Evolutionary conservation across 1,140 invertebrate genomes (phyloP), one percentile per base, ranked within the genome.

Genomic region (Caenorhabditis remanei): DNA sequence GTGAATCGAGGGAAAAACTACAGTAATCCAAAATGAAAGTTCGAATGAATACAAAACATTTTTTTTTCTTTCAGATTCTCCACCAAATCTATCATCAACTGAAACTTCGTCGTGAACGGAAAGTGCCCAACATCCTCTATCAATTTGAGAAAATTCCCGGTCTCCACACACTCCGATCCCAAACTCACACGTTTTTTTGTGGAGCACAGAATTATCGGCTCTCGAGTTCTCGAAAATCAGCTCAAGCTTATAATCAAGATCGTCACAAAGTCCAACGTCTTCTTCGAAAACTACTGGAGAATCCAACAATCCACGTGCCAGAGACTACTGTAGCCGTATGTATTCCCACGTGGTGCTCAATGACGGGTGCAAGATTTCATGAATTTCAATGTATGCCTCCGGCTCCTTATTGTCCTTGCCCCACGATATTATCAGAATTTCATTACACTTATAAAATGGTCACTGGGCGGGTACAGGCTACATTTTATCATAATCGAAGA

Each of bases 361-460:
- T 32, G n/a, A 79, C 46, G 4, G 71, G 71, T 53, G 19, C 71
- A 46, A 14, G 46, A 24, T 79, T 24, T 46, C 71, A 79, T n/a
- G 71, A 79, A n/a, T 79, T 79, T 24, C n/a, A 50, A n/a, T 79
- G 71, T 21, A 79, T 6, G 6, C 71, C 71, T 0, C 71, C 71
- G 46, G 71, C 71, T 41, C 71, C 71, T 13, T 79, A 79, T 19
- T 79, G 71, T 79, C 71, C 71, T 11, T 79, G 71, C 13, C 71
- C 71, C 0, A 79, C 71, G 46, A 79, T 79, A 9, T 21, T 79
- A 11, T 79, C 71, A 46, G 71, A 79, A 14, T 79, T 79, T 40
- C 46, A 79, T 50, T 79, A 79, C n/a, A 79, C 71, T 5, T 79
- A 79, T 50, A 79, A 50, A 53, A 79, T 79, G 71, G 71, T 79